phyloP scores from a whole-genome alignment of 2,113 vertebrate genomes.

The Apistogramma diplotaenia region DNA sequence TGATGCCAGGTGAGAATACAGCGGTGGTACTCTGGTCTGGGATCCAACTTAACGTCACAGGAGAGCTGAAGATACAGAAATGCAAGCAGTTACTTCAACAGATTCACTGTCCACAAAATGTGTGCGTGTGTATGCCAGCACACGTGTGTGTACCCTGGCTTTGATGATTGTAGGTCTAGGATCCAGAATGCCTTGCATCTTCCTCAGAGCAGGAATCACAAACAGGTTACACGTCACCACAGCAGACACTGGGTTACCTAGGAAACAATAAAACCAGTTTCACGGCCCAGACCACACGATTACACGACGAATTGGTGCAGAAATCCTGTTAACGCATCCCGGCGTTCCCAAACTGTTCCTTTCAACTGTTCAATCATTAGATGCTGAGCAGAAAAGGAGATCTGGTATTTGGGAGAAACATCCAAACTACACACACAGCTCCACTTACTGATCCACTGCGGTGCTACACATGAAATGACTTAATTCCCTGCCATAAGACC shows the following conservation, averaged over 20 bases:
- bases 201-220: slow-evolving; percentile 97
- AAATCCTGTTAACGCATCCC: background rate
- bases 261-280: background rate
- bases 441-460: too few relatives aligned
- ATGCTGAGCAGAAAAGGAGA: too few relatives aligned
- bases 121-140: background rate
- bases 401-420: too few relatives aligned
- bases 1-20: slow-evolving; percentile 99
- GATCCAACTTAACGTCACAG: slow-evolving; percentile 98
- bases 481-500: background rate
- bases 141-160: slow-evolving; percentile 85
- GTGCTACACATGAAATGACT: background rate
- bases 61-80: slow-evolving; percentile 81
- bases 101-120: background rate
- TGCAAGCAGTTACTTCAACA: too few relatives aligned
- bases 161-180: slow-evolving; percentile 98
- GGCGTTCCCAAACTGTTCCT: too few relatives aligned
- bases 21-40: slow-evolving; percentile 97
- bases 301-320: background rate
- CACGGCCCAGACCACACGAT: background rate
- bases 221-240: slow-evolving; percentile 99
- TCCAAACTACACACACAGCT: too few relatives aligned
- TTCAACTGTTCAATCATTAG: too few relatives aligned
- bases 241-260: slow-evolving; percentile 98
- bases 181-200: slow-evolving; percentile 99